Evolutionary conservation across 2,797 vertebrate species (phyloP).

Genomic region (Hippoglossus hippoglossus): DNA sequence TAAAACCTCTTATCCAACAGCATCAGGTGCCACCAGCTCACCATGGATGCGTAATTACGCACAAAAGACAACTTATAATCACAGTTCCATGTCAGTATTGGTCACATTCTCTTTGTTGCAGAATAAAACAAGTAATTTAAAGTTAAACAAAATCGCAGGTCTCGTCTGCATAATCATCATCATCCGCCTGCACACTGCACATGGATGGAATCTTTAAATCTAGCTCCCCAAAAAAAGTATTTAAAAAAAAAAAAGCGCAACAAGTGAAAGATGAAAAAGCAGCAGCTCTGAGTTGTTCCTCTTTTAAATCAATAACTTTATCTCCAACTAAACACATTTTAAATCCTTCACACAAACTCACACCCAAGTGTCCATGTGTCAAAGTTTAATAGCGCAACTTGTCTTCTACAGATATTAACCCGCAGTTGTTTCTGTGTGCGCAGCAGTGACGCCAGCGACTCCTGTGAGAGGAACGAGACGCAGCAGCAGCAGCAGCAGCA

Average conservation of each 20-base stretch:
- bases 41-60: conserved; percentile 54
- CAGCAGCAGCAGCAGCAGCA: conserved; percentile 35
- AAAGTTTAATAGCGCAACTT: background rate
- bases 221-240: too few species aligned
- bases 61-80: background rate
- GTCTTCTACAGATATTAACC: too few species aligned
- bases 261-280: too few species aligned
- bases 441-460: conserved; percentile 57
- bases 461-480: conserved; percentile 32
- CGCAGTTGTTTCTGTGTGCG: background rate
- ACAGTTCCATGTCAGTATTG: background rate
- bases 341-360: too few species aligned
- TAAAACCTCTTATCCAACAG: conserved; percentile 17
- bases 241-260: too few species aligned
- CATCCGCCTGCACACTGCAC: too few species aligned
- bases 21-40: conserved; percentile 43
- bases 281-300: too few species aligned
- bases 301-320: too few species aligned
- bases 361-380: too few species aligned
- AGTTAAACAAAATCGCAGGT: background rate
- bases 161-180: too few species aligned
- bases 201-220: too few species aligned
- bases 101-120: background rate
- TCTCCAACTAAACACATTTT: too few species aligned
- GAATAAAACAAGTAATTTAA: background rate